phyloP scores from a whole-genome alignment of 37 sponge, comb jelly and placozoan genomes.

The Hexactinellida sp. region DNA sequence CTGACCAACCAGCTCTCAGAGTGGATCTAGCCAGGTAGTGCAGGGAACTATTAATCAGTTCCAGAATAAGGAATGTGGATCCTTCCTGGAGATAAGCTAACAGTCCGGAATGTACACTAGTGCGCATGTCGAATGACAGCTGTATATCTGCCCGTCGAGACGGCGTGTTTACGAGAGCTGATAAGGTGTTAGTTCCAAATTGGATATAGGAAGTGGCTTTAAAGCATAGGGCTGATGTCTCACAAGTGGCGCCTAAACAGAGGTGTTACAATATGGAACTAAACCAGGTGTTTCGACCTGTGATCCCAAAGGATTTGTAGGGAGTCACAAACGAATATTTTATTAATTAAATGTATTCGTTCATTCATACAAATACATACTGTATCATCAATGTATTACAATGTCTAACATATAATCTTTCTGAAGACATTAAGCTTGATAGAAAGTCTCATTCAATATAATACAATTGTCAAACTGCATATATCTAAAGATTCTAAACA shows the following conservation, averaged over 20 bases:
- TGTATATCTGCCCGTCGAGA: neutral
- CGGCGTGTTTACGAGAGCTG: neutral
- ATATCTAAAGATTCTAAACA: neutral
- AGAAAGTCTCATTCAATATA: no score
- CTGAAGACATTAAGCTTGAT: no score
- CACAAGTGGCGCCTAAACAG: neutral
- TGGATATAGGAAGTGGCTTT: neutral
- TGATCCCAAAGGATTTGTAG: no score
- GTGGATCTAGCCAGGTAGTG: neutral
- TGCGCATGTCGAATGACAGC: neutral
- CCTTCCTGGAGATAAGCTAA: neutral
- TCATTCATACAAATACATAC: no score
- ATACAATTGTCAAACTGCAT: neutral
- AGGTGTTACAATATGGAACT: no score
- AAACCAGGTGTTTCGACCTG: no score
- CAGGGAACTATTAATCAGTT: neutral
- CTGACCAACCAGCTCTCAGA: neutral
- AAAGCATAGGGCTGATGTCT: neutral
- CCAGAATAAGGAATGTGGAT: neutral
- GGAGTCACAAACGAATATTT: no score
- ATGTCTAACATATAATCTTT: no score
- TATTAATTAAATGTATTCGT: no score
- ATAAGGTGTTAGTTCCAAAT: conserved; percentile 11
- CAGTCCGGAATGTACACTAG: neutral
- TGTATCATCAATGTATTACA: no score